A percentile compares a stretch with the other conserved stretches of the same genome.
phyloP scores from a whole-genome alignment of 2,888 invertebrate species.

The Volucella zonaria region DNA sequence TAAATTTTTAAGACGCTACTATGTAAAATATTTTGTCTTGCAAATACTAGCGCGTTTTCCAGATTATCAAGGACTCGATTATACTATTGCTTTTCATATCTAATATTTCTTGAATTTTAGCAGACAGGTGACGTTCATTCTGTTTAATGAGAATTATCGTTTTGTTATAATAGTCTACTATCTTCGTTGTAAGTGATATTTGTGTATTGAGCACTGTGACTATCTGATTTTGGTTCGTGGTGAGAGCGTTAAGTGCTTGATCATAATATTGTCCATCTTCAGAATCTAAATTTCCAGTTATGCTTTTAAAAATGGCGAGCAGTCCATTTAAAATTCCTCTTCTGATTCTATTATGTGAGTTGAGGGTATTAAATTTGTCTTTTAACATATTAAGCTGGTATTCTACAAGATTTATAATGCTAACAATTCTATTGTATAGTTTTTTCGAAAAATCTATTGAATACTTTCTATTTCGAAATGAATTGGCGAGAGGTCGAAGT shows the following conservation, averaged over 20 bases:
- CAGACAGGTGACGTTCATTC: too few species aligned
- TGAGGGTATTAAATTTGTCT: not conserved
- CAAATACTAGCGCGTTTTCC: too few species aligned
- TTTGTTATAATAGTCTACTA: too few species aligned
- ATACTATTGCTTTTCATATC: too few species aligned
- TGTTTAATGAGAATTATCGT: too few species aligned
- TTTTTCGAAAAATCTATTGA: slow-evolving; percentile 14
- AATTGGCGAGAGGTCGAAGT: slow-evolving; percentile 7
- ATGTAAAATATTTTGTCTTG: too few species aligned
- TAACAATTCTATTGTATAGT: not conserved
- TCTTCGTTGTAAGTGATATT: too few species aligned
- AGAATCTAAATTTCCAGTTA: slow-evolving; percentile 21
- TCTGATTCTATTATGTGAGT: too few species aligned
- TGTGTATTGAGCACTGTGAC: too few species aligned
- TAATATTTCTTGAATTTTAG: too few species aligned
- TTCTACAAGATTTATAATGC: not conserved
- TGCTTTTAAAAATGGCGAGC: slow-evolving; percentile 15
- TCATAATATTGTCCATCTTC: slow-evolving; percentile 34
- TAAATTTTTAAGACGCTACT: too few species aligned
- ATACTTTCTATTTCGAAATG: slow-evolving; percentile 17
- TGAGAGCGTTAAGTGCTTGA: slow-evolving; percentile 10
- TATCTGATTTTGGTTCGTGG: slow-evolving; percentile 13
- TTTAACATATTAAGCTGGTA: slow-evolving; percentile 12
- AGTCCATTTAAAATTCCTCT: not conserved
- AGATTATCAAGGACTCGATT: too few species aligned